Percentiles rank a stretch among this genome's conserved stretches.
These are phyloP conservation scores for Dasypogon diadema DNA, from an alignment of 2,888 invertebrate species.

Conservation along the genomic window DNA sequence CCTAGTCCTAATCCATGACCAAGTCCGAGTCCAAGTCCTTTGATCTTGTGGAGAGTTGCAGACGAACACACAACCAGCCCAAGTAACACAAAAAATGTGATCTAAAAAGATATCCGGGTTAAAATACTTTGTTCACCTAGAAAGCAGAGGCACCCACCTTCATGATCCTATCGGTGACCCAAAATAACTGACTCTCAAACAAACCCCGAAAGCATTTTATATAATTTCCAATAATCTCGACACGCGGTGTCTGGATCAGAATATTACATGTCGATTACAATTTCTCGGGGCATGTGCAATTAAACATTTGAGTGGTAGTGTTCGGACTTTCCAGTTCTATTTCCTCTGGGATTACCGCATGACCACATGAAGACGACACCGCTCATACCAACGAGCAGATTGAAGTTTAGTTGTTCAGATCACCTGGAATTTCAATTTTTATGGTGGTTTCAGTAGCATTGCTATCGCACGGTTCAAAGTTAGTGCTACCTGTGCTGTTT, in stretches of 20 bases:
- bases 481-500: not conserved
- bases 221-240: not conserved
- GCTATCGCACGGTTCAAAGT: not conserved
- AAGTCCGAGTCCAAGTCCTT: constrained; percentile 25
- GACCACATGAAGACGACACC: not conserved
- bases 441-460: not conserved
- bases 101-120: not conserved
- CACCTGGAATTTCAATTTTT: constrained; percentile 9
- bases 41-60: constrained; percentile 19
- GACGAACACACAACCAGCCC: not conserved
- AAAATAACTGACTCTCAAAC: constrained; percentile 17
- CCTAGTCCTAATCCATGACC: constrained; percentile 23
- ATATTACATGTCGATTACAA: not conserved
- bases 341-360: constrained; percentile 41
- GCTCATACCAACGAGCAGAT: not conserved
- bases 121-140: not conserved
- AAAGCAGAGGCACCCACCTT: too few species aligned
- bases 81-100: not conserved
- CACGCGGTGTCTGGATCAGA: not conserved
- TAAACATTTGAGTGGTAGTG: not conserved
- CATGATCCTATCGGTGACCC: constrained; percentile 24
- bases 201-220: constrained; percentile 14
- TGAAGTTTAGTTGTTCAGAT: constrained; percentile 4
- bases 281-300: constrained; percentile 6
- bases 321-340: constrained; percentile 27